phyloP scores from a whole-genome alignment of 2,888 invertebrate genomes.

The Leptinotarsa juncta region DNA sequence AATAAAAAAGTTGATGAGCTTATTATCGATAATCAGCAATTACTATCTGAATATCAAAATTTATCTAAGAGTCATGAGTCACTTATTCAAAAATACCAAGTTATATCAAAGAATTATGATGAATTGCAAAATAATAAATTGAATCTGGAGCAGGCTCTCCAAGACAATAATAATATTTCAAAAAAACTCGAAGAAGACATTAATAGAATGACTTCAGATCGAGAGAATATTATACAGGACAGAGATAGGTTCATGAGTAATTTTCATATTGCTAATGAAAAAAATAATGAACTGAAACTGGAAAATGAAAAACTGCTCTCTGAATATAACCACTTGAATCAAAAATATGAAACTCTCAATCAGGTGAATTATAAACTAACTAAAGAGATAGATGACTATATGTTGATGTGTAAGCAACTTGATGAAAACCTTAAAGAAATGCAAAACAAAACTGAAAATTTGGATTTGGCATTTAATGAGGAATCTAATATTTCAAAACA shows the following conservation, averaged over 20 bases:
- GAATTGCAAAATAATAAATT: constrained; percentile 4
- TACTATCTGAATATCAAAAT: constrained; percentile 6
- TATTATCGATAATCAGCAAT: background rate
- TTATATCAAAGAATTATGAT: background rate
- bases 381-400: background rate
- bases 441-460: constrained; percentile 21
- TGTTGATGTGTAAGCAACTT: constrained; percentile 9
- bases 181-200: constrained; percentile 16
- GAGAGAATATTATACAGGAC: constrained; percentile 11
- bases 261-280: background rate
- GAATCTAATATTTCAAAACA: constrained; percentile 21
- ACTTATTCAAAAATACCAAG: background rate
- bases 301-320: constrained; percentile 4
- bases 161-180: constrained; percentile 20
- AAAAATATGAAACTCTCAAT: constrained; percentile 9
- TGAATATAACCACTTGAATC: background rate
- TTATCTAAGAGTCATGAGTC: background rate
- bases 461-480: constrained; percentile 23
- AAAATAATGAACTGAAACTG: constrained; percentile 1
- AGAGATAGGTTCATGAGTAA: constrained; percentile 8
- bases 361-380: background rate
- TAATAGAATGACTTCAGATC: constrained; percentile 1
- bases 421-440: constrained; percentile 19
- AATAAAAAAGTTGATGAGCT: constrained; percentile 18
- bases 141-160: constrained; percentile 27